phyloP scores from a whole-genome alignment of 2,113 vertebrate species.

The Herpailurus yagouaroundi region DNA sequence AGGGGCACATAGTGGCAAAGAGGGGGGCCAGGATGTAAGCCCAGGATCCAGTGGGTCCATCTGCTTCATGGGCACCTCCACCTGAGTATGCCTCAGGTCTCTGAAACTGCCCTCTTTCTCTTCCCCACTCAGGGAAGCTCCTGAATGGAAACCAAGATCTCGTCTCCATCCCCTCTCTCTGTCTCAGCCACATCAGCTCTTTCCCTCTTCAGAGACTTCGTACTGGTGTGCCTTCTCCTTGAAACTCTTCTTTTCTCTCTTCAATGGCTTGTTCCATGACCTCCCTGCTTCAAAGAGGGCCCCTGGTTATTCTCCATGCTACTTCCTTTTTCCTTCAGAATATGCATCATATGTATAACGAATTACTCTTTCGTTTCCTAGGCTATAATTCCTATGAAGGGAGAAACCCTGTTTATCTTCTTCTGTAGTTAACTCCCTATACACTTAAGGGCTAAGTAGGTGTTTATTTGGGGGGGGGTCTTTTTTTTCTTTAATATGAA shows the following conservation, averaged over 20 bases:
- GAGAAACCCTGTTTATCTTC: not conserved
- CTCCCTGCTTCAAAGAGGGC: not conserved
- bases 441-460: not conserved
- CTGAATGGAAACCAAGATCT: not conserved
- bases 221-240: not conserved
- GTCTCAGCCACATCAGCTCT: not conserved
- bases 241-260: not conserved
- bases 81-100: not conserved
- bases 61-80: not conserved
- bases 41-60: no score
- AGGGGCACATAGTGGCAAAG: not conserved
- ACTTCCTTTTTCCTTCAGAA: not conserved
- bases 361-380: slow-evolving; percentile 4
- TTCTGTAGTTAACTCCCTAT: not conserved
- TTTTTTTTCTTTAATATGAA: no score
- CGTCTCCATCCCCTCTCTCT: not conserved
- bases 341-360: not conserved
- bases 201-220: not conserved
- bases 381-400: not conserved
- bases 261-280: not conserved
- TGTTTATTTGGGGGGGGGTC: not conserved
- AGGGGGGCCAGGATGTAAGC: no score
- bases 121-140: not conserved
- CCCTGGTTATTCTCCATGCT: not conserved
- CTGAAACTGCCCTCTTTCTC: not conserved